A percentile compares a stretch with the other conserved stretches of the same genome.
Evolutionary conservation across 1,140 invertebrate genomes (phyloP).

Genomic region (Battus philenor): DNA sequence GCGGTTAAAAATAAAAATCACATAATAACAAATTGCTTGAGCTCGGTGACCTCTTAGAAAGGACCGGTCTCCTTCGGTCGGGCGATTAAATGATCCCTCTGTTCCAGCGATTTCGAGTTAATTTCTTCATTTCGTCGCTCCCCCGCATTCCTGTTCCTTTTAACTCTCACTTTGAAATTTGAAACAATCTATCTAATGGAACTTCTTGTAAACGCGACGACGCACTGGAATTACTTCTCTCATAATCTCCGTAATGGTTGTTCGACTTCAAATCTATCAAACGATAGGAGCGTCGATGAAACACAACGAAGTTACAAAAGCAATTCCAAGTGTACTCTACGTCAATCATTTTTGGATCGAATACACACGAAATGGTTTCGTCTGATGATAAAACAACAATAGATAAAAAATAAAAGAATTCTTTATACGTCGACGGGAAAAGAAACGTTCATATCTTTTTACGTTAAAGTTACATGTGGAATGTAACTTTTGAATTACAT

Average conservation of each 20-base stretch:
- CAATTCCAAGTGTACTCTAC: slow-evolving; percentile 27
- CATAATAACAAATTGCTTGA: slow-evolving; percentile 26
- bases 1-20: slow-evolving; percentile 25
- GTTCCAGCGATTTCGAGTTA: slow-evolving; percentile 68
- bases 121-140: slow-evolving; percentile 69
- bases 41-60: slow-evolving; percentile 34
- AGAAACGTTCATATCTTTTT: too few relatives aligned
- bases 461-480: too few relatives aligned
- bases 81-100: slow-evolving; percentile 66
- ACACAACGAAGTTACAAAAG: slow-evolving; percentile 33
- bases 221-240: slow-evolving; percentile 8
- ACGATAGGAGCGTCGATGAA: slow-evolving; percentile 23
- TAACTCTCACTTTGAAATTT: slow-evolving; percentile 34
- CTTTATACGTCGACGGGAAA: too few relatives aligned
- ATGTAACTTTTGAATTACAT: too few relatives aligned
- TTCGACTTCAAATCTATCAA: slow-evolving; percentile 16
- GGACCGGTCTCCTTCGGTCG: slow-evolving; percentile 43
- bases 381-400: neutral
- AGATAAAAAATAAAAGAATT: too few relatives aligned
- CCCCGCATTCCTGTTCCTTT: slow-evolving; percentile 41
- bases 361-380: slow-evolving; percentile 11
- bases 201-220: slow-evolving; percentile 20
- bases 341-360: slow-evolving; percentile 16
- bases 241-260: slow-evolving; percentile 13
- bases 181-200: slow-evolving; percentile 62